Base-by-base conservation (phyloP, 2,113 vertebrate species). In the Cygnus atratus region DNA sequence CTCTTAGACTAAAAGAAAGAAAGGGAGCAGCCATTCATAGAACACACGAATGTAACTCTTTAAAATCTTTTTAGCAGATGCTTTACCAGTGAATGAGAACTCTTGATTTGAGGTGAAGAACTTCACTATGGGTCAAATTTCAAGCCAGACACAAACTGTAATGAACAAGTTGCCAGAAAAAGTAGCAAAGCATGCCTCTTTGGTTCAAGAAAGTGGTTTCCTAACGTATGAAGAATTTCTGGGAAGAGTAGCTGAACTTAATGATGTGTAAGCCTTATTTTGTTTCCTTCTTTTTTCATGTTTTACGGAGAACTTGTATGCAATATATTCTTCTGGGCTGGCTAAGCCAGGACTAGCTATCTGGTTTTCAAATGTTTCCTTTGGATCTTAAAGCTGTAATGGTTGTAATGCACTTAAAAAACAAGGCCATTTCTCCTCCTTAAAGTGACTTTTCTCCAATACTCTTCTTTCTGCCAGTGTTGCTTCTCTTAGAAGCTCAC, bases 151-250 rank as follows among this genome's bases (percentile, higher is more conserved):
- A 6, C 99, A 99, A 96, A 97, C 98, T 91, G 97, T 98, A 96
- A 98, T 99, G 95, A 98, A 93, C 97, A 99, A 98, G 96, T 98
- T 99, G 93, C 99, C 99, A 86, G 99, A 99, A 98, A 99, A 99
- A 98, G 98, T 99, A 97, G 97, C 98, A 90, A 99, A 99, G 95
- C 99, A 99, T 74, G 98, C 98, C 9, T 97, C 98, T 79, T 93
- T 99, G 97, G 98, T 99, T 86, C 98, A 99, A 59, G 99, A 99
- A 96, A 99, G 99, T 95, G 98, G 99, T 93, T 98, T 98, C 97
- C 98, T 99, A 88, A 99, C 98, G 18, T 99, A 99, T 28, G 99
- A 99, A 96, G 99, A 99, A 96, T 99, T 99, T 98, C 98, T 99
- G 97, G 99, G 98, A n/a, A 98, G 99, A 97, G 98, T 99, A 86